Base-by-base conservation (phyloP, 2,797 vertebrate genomes). In the Gephyroberyx darwinii region DNA sequence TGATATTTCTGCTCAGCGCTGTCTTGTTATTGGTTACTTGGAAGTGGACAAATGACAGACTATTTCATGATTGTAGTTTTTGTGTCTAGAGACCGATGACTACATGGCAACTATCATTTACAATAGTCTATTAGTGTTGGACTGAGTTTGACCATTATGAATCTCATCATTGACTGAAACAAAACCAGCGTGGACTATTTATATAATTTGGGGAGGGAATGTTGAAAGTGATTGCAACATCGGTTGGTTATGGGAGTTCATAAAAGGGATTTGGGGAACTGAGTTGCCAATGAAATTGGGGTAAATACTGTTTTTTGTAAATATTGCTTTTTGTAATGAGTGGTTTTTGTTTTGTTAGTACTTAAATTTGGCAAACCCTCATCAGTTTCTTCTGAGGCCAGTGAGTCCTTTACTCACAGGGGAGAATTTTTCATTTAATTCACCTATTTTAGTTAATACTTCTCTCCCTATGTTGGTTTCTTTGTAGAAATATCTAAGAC, bases 291-390 rank as follows among this genome's bases (percentile, higher is more conserved):
- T 77, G 52, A 76, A 85, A 65, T 72, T 75, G 61, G 84, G 83
- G 58, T 90, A 69, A 84, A 80, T 88, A 83, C 72, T 83, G 78
- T 92, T 91, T 93, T 91, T 90, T 95, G 94, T 95, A 94, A 92
- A 95, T 95, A 94, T 75, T 79, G 90, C 75, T 71, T 91, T 93
- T 94, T 93, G 90, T 93, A 93, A 91, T 58, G 77, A 89, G 94
- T 94, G 93, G 84, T 88, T 86, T 81, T 92, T 86, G 88, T 92
- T 94, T 91, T 75, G 88, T 93, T 93, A 91, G 91, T 92, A 81
- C 76, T 85, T 93, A 85, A 75, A 82, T 89, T 94, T 92, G 84
- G 80, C 80, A 69, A 88, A 84, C 86, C 87, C 86, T 90, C 88
- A 83, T 87, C 86, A 87, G 85, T 90, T 85, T 86, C 68, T 83